A percentile compares a stretch with the other conserved stretches of the same genome.
Conservation (phyloP, 2,888 invertebrate species). For the Zygogramma bicolorata region DNA sequence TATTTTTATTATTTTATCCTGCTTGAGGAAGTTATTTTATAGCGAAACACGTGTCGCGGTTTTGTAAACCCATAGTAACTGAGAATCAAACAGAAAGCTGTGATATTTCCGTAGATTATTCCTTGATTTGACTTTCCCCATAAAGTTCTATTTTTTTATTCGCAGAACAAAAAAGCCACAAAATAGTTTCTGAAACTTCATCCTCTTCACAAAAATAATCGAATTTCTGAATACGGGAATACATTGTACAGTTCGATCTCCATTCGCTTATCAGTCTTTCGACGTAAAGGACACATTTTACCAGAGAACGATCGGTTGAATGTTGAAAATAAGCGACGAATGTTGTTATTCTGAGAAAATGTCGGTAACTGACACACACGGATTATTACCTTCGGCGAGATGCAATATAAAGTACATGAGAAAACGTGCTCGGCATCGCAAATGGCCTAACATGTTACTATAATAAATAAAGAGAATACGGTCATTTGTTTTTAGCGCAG, state of each 20-base stretch:
- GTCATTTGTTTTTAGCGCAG: conserved; percentile 12
- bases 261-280: not conserved
- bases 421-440: conserved; percentile 21
- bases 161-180: too few species aligned
- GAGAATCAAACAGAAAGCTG: too few species aligned
- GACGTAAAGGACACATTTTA: not conserved
- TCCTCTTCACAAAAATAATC: too few species aligned
- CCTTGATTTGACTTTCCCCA: too few species aligned
- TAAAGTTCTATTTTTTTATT: too few species aligned
- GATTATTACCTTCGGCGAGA: conserved; percentile 27
- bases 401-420: conserved; percentile 19
- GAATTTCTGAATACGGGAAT: too few species aligned
- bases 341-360: conserved; percentile 4
- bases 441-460: conserved; percentile 13
- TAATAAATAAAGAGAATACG: conserved; percentile 8
- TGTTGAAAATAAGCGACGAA: not conserved
- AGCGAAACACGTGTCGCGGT: too few species aligned
- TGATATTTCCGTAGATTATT: too few species aligned
- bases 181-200: too few species aligned
- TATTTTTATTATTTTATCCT: too few species aligned
- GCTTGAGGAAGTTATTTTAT: too few species aligned
- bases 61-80: too few species aligned
- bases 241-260: not conserved
- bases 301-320: not conserved
- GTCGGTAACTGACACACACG: conserved; percentile 26